These are phyloP conservation scores for Hafferia zeledoni DNA, from an alignment of 2,797 vertebrate species.

Conservation along the genomic window DNA sequence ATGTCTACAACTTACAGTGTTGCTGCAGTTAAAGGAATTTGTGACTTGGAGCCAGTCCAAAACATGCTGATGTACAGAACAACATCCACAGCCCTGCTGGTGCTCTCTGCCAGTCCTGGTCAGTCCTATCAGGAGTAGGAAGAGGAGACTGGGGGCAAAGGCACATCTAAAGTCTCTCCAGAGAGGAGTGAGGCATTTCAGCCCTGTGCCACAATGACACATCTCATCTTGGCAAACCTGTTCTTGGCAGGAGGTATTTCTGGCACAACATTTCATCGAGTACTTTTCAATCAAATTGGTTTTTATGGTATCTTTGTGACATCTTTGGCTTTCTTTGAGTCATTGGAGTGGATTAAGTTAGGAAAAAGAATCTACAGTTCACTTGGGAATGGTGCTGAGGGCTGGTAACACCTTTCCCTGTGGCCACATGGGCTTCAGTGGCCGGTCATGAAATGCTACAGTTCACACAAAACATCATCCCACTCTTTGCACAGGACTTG, in stretches of 20 bases:
- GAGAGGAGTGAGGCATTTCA: neutral
- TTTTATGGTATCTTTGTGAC: neutral
- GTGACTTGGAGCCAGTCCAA: neutral
- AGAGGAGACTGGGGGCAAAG: neutral
- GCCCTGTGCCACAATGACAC: rapidly evolving
- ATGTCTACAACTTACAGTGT: rapidly evolving
- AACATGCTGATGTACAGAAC: neutral
- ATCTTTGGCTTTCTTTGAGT: neutral
- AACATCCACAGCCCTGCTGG: neutral
- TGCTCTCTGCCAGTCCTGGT: neutral
- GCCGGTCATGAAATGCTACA: neutral
- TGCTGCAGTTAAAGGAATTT: neutral
- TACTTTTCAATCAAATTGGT: neutral
- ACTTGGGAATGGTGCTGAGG: neutral
- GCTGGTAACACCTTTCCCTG: neutral
- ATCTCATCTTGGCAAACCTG: neutral
- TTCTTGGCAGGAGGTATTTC: neutral
- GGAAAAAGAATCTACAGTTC: neutral
- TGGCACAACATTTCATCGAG: neutral
- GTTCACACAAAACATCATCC: neutral
- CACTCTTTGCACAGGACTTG: neutral
- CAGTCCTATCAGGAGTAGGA: neutral
- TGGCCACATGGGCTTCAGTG: rapidly evolving
- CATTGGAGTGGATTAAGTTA: neutral
- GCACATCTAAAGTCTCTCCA: neutral